These are phyloP conservation scores for Agrenia bidenticulata DNA, from an alignment of 2,888 invertebrate genomes.

Conservation along the genomic window DNA sequence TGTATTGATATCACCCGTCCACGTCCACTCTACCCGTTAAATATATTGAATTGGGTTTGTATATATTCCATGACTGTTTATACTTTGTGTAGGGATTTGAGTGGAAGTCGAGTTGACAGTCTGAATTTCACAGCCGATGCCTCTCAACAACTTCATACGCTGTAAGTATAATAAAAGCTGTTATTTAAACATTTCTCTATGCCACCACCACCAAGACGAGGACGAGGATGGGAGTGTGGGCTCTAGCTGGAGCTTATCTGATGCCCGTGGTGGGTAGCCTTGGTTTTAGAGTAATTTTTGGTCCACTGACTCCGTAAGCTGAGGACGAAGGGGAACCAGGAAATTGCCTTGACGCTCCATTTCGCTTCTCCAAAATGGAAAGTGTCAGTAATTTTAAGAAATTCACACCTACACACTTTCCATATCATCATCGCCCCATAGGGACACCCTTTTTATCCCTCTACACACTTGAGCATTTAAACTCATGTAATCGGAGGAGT, in stretches of 20 bases:
- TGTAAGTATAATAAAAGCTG: slow-evolving; percentile 40
- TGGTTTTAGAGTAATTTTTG: no score
- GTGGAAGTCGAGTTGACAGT: slow-evolving; percentile 41
- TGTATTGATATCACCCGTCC: neutral
- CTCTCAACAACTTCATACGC: slow-evolving; percentile 33
- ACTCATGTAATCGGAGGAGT: no score
- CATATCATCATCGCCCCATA: no score
- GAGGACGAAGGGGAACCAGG: neutral
- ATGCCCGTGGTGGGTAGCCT: no score
- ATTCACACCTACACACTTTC: neutral
- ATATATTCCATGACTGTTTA: neutral
- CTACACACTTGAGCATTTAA: no score
- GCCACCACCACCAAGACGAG: no score
- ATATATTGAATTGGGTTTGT: no score
- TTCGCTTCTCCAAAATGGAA: neutral
- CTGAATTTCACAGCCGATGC: slow-evolving; percentile 24
- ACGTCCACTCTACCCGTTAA: neutral
- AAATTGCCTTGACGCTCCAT: slow-evolving; percentile 4
- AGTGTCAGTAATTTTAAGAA: neutral
- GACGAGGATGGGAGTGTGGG: no score
- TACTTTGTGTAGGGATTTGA: slow-evolving; percentile 41
- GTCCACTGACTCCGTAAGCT: no score
- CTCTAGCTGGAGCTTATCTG: no score
- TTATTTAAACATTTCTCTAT: neutral
- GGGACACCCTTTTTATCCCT: no score